Evolutionary conservation across 2,797 vertebrate species (phyloP), one percentile per base, ranked within the genome.

Genomic region (Enteromius anoplus): DNA sequence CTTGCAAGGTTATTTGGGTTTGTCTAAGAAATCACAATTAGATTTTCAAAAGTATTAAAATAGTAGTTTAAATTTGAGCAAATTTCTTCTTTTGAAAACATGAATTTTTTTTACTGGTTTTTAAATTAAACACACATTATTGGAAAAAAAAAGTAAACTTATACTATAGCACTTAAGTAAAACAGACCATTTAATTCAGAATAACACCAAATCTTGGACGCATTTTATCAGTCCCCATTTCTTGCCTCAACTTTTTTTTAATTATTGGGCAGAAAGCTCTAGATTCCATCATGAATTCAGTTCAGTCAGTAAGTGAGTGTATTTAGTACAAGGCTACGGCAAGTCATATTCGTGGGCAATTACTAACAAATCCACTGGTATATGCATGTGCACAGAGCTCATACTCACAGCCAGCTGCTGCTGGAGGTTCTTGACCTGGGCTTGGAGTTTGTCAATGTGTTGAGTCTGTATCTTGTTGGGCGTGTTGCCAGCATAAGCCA

Each of bases 401-500:
- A 26, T 26, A 97, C 98, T 98, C 88, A 99, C 98, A 93, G 96
- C 95, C 91, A 99, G 96, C 95, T 99, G 97, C 64, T 97, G 96
- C 92, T 98, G 97, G 72, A 99, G 95, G 82, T 90, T 93, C 90
- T 94, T 95, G 91, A 99, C 95, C 92, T 98, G 97, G 78, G 88
- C 91, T 91, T 98, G 97, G 86, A 99, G 96, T 47, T 91, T 78
- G 80, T 98, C 98, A 0, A 96, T 89, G 87, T 97, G 96, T 90
- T 95, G 97, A 75, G 85, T 93, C 92, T 97, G 96, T 84, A 95
- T 96, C 94, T 96, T 98, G 47, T 93, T 94, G 88, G 95, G 93
- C 29, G 96, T 90, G 76, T 91, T 92, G 92, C 95, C 96, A 0
- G 95, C 93, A 91, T 96, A 96, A 0, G 97, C 96, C 78, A 98